phyloP scores from a whole-genome alignment of 2,888 invertebrate genomes.

The Drosophila koepferae region DNA sequence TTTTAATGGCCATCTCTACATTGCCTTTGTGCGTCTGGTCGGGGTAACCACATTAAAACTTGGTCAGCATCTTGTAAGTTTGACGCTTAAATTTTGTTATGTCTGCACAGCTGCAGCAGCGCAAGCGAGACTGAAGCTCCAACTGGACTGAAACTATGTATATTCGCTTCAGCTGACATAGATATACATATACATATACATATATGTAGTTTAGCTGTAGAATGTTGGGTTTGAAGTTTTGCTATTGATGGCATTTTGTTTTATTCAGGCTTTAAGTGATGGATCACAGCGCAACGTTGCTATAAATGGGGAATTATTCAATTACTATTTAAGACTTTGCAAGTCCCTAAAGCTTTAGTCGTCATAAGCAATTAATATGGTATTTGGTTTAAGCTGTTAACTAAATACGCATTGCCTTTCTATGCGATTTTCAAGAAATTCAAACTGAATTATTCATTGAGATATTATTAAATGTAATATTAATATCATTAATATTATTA shows the following conservation, averaged over 20 bases:
- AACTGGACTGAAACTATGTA: not conserved
- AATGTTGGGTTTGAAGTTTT: conserved; percentile 2
- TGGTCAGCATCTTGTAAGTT: conserved; percentile 63
- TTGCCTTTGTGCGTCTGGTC: conserved; percentile 13
- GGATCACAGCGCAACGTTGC: not conserved
- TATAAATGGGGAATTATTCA: not conserved
- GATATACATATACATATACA: too few relatives aligned
- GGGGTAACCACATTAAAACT: conserved; percentile 72
- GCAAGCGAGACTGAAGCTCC: not conserved
- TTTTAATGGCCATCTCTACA: conserved; percentile 51
- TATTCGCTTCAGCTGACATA: not conserved
- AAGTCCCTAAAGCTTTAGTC: not conserved
- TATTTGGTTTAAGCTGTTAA: too few relatives aligned
- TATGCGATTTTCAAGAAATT: not conserved
- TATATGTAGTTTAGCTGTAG: not conserved
- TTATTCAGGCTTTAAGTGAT: conserved; percentile 1
- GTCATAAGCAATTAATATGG: not conserved
- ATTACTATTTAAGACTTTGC: not conserved
- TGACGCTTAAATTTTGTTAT: conserved; percentile 63
- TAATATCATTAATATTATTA: too few relatives aligned
- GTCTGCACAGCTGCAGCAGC: conserved; percentile 42
- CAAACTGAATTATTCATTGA: not conserved
- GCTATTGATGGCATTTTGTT: not conserved
- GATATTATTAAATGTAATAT: too few relatives aligned
- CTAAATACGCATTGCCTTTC: not conserved